These are phyloP conservation scores for Adelosebastes latens DNA, from an alignment of 2,797 vertebrate species.

Conservation along the genomic window DNA sequence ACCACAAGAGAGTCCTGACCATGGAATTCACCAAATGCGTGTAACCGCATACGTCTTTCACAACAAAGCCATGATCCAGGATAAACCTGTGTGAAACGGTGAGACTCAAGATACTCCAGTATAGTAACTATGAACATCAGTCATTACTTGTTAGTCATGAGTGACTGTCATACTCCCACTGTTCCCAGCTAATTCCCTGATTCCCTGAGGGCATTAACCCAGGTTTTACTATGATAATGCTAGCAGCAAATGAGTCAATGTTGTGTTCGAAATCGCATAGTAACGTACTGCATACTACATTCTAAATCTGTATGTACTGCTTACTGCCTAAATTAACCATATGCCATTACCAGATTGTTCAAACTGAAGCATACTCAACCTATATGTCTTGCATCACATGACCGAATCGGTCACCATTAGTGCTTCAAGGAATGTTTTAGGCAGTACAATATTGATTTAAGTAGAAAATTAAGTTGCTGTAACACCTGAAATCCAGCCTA, in stretches of 20 bases:
- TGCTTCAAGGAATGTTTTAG: background rate
- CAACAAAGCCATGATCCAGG: background rate
- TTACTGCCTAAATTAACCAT: no score
- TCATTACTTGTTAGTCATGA: background rate
- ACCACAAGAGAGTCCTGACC: background rate
- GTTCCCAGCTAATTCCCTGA: background rate
- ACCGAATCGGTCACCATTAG: background rate
- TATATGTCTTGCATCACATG: no score
- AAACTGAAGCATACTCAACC: no score
- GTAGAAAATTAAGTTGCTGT: background rate
- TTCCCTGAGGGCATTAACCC: constrained; percentile 15
- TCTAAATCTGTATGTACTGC: no score
- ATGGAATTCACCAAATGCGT: background rate
- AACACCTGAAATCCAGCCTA: background rate
- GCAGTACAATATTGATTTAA: background rate
- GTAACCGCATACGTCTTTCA: background rate
- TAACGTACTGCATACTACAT: no score
- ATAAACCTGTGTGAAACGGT: background rate
- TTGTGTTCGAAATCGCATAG: background rate
- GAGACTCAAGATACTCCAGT: background rate
- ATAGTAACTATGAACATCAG: background rate
- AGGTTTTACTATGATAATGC: constrained; percentile 10
- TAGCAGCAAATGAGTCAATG: background rate
- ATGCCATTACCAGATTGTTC: no score
- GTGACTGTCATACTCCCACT: background rate